Evolutionary conservation across 2,797 vertebrate genomes (phyloP).

Genomic region (Gymnoscopelus microlampas): DNA sequence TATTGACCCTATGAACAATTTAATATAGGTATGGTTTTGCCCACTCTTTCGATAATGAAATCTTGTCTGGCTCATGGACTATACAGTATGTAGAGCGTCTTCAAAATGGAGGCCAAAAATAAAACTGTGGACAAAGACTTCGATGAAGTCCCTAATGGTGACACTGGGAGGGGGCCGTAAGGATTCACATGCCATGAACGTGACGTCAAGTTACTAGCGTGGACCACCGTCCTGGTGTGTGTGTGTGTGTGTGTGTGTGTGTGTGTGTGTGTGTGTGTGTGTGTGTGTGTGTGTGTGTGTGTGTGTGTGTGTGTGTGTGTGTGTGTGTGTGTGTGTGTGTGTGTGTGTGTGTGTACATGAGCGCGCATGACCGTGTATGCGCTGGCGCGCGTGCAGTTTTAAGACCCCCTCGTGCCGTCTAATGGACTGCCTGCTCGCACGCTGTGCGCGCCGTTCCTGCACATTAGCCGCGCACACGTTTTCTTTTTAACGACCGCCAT

Average conservation of each 20-base stretch:
- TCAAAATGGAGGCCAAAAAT: no score
- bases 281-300: conserved; percentile 10
- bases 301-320: neutral
- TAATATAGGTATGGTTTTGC: no score
- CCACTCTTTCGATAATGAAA: no score
- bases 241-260: conserved; percentile 10
- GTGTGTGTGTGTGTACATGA: neutral
- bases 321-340: neutral
- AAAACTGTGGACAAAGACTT: no score
- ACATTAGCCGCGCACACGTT: conserved; percentile 70
- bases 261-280: neutral
- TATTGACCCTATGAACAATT: no score
- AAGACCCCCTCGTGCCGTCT: conserved; percentile 70
- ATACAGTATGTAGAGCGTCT: no score
- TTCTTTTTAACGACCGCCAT: conserved; percentile 72
- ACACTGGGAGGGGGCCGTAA: conserved; percentile 38
- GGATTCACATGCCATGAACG: conserved; percentile 69
- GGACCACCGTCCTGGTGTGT: conserved; percentile 57
- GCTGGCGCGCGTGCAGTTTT: conserved; percentile 46
- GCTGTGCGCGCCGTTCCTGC: conserved; percentile 59
- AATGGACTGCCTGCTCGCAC: conserved; percentile 73
- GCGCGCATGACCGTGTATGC: conserved; percentile 9
- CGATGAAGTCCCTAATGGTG: conserved; percentile 45
- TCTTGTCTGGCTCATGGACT: no score
- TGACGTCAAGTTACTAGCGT: conserved; percentile 61